phyloP scores from a whole-genome alignment of 2,888 invertebrate genomes.

The Nemotelus pantherinus region DNA sequence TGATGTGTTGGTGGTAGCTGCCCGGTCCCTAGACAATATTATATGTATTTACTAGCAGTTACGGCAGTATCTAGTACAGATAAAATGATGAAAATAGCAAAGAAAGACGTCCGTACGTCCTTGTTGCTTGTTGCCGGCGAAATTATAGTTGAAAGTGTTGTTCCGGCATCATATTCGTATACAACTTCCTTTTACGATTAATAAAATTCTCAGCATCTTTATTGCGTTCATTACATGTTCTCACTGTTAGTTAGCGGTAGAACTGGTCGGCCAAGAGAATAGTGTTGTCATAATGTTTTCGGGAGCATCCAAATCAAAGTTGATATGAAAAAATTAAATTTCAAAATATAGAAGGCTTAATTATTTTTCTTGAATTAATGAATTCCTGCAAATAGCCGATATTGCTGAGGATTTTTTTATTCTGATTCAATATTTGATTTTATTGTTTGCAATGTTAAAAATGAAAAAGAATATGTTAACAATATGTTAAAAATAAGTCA shows the following conservation, averaged over 20 bases:
- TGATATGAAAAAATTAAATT: too few relatives aligned
- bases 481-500: too few relatives aligned
- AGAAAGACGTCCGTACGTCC: background rate
- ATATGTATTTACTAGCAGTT: too few relatives aligned
- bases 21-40: constrained; percentile 9
- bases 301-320: background rate
- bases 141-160: constrained; percentile 40
- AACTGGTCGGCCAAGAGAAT: background rate
- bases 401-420: too few relatives aligned
- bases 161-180: constrained; percentile 20
- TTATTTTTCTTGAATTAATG: background rate
- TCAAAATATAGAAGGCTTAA: background rate
- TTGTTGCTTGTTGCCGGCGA: background rate
- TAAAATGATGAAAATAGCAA: too few relatives aligned
- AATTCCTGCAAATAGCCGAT: too few relatives aligned
- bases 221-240: constrained; percentile 38
- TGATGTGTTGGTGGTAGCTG: background rate
- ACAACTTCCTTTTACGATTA: constrained; percentile 43
- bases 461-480: too few relatives aligned
- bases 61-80: too few relatives aligned
- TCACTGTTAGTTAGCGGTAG: background rate
- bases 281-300: background rate
- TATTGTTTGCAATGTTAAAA: too few relatives aligned
- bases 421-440: too few relatives aligned
- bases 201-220: constrained; percentile 42